Evolutionary conservation across 2,797 vertebrate genomes (phyloP), one percentile per base, ranked within the genome.

Genomic region (Tangara arthus): DNA sequence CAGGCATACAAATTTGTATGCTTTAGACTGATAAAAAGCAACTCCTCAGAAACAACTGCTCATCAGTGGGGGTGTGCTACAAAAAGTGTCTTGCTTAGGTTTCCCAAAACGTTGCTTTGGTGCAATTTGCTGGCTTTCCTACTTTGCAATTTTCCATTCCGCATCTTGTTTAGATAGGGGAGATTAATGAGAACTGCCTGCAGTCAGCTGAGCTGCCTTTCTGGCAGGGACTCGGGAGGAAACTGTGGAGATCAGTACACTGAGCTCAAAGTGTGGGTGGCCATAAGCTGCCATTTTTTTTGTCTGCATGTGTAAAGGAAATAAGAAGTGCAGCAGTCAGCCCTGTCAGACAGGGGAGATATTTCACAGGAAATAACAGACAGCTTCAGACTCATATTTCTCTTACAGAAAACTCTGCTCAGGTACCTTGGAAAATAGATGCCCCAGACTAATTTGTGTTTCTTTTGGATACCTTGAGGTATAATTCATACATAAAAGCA

Each of bases 171-270:
- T 95, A 95, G 85, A 78, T 90, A 79, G 88, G 50, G 35, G 19
- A 34, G 66, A 92, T 95, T 95, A 95, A 95, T 89, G 90, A 93
- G 77, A 94, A 81, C 84, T 96, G 94, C 52, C 92, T 97, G 83
- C 24, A 94, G 89, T 94, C 91, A 94, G 91, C 80, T 94, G 83
- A 94, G 87, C 53, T 80, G 81, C 70, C 76, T 85, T 77, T 35
- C 75, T 96, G 95, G 94, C 85, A 84, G 63, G 49, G n/a, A 63
- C 73, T 96, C 26, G 13, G 13, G 92, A 97, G 95, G 84, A 97
- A 94, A 90, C 61, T 28, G 52, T 37, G 77, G 81, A 78, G 90
- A 94, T 90, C 77, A 76, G 87, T 92, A 95, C 96, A 95, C 78
- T 96, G 89, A 95, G 53, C 79, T 82, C 34, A 49, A 80, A 82